These are phyloP conservation scores for Aeoliscus strigatus DNA, from an alignment of 2,797 vertebrate genomes.

Conservation along the genomic window DNA sequence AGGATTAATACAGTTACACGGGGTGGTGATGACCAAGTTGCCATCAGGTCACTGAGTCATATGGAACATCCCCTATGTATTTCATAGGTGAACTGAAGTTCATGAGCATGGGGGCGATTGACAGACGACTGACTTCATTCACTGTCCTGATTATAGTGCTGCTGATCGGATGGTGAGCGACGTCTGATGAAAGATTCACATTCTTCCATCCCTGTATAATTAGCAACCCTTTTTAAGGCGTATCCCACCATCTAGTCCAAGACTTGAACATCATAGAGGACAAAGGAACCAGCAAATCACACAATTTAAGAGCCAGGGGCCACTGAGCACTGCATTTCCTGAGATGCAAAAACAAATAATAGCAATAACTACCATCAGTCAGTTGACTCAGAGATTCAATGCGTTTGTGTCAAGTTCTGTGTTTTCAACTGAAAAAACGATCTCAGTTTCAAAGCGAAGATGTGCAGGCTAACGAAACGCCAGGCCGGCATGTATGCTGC, in stretches of 20 bases:
- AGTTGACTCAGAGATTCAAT: not conserved
- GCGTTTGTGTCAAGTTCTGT: too few relatives aligned
- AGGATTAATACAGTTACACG: conserved; percentile 20
- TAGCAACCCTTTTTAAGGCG: not conserved
- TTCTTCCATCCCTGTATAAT: not conserved
- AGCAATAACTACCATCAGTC: not conserved
- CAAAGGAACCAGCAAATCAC: not conserved
- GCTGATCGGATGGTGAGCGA: not conserved
- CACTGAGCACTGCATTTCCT: too few relatives aligned
- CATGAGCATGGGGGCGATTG: not conserved
- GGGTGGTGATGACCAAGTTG: not conserved
- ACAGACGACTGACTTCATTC: conserved; percentile 3
- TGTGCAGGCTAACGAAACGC: too few relatives aligned
- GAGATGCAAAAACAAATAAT: too few relatives aligned
- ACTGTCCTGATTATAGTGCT: not conserved
- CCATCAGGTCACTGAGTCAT: conserved; percentile 20
- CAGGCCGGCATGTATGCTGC: conserved; percentile 6
- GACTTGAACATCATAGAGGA: not conserved
- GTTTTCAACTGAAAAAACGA: too few relatives aligned
- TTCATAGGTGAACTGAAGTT: conserved; percentile 29
- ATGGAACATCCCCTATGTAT: conserved; percentile 10
- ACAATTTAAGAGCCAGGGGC: not conserved
- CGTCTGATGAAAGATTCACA: not conserved
- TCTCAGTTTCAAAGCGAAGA: too few relatives aligned
- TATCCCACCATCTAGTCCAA: too few relatives aligned